Conservation (phyloP, 2,113 vertebrate species). For the Ariopsis seemanni region DNA sequence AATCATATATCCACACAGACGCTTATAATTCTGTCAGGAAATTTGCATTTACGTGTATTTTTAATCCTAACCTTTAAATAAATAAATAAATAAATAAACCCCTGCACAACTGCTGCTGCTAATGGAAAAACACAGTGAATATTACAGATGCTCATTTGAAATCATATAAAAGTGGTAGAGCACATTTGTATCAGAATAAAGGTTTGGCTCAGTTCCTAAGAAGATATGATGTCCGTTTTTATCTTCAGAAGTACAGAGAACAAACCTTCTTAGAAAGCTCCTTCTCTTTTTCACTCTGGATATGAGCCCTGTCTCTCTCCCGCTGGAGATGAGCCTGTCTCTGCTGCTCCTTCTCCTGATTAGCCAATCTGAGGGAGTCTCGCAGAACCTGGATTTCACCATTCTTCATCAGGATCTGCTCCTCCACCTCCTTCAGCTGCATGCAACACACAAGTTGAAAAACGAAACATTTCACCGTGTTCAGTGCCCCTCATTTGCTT, state of each 20-base stretch:
- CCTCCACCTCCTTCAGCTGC: slow-evolving; percentile 86
- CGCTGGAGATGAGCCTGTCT: slow-evolving; percentile 73
- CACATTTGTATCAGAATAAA: not conserved
- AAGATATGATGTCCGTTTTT: not conserved
- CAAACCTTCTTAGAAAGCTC: slow-evolving; percentile 88
- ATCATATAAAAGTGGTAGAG: not conserved
- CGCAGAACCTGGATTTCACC: slow-evolving; percentile 92
- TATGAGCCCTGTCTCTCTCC: slow-evolving; percentile 77
- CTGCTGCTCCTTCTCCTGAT: slow-evolving; percentile 80
- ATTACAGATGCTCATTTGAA: not conserved
- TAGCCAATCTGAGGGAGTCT: slow-evolving; percentile 83
- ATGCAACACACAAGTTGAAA: not conserved
- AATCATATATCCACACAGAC: not conserved
- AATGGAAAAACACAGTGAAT: not conserved
- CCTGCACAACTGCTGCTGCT: not conserved
- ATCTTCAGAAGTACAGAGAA: not conserved
- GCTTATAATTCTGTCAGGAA: not conserved
- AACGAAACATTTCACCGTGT: not conserved
- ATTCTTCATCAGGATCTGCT: slow-evolving; percentile 85
- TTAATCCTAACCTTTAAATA: not conserved
- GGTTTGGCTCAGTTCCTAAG: not conserved
- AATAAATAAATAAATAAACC: too few species aligned
- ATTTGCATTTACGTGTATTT: not conserved
- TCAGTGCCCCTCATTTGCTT: not conserved
- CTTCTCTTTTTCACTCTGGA: slow-evolving; percentile 82